These are phyloP conservation scores for Leptinotarsa undecemlineata DNA, from an alignment of 1,140 invertebrate genomes.

Conservation along the genomic window DNA sequence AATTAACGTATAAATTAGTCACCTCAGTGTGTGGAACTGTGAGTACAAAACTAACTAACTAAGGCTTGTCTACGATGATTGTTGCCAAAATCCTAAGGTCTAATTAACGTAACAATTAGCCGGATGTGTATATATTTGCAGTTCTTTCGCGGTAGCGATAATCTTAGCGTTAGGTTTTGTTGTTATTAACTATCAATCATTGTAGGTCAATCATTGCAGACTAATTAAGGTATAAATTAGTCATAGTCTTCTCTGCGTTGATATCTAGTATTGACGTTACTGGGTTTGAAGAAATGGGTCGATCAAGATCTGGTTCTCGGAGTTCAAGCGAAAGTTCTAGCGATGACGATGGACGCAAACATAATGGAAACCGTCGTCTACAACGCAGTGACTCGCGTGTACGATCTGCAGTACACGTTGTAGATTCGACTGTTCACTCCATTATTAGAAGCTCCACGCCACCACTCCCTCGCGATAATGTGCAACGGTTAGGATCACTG, in stretches of 20 bases:
- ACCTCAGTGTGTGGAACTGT: too few species aligned
- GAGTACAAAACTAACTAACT: too few species aligned
- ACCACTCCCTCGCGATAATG: slow-evolving; percentile 1
- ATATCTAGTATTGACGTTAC: not conserved
- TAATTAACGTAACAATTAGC: too few species aligned
- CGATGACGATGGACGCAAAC: not conserved
- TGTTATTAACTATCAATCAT: too few species aligned
- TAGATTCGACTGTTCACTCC: not conserved
- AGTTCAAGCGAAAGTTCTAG: slow-evolving; percentile 9
- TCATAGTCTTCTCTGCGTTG: not conserved
- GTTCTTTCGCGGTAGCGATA: too few species aligned
- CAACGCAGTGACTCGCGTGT: not conserved
- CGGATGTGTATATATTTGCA: too few species aligned
- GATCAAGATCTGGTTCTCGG: not conserved
- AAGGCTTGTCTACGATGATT: too few species aligned
- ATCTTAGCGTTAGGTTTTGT: too few species aligned
- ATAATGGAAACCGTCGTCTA: slow-evolving; percentile 2
- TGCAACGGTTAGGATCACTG: not conserved
- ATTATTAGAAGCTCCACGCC: not conserved
- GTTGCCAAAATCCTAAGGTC: too few species aligned
- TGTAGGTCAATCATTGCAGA: not conserved
- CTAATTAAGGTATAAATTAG: slow-evolving; percentile 1
- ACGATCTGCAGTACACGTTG: not conserved
- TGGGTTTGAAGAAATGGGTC: not conserved
- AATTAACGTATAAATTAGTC: too few species aligned